Percentiles rank a stretch among this genome's conserved stretches.
Evolutionary conservation across 2,888 invertebrate species (phyloP).

Genomic region (Archaeoteleia sp.): DNA sequence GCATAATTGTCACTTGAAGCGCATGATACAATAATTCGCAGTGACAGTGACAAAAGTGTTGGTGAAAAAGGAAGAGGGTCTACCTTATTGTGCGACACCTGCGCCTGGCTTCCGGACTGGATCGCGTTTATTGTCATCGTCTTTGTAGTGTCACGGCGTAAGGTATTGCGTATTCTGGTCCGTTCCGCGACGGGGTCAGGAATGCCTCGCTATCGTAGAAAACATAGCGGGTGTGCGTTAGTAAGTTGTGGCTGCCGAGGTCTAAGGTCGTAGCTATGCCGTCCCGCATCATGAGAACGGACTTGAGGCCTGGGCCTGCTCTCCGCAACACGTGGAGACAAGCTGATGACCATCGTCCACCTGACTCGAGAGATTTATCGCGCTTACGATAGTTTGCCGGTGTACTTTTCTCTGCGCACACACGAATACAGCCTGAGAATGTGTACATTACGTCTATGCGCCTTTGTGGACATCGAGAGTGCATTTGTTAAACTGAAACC

Average conservation of each 20-base stretch:
- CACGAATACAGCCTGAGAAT: constrained; percentile 21
- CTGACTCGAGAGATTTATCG: constrained; percentile 73
- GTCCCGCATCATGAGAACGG: constrained; percentile 68
- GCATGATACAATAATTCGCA: constrained; percentile 16
- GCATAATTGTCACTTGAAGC: constrained; percentile 30
- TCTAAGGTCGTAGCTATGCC: constrained; percentile 72
- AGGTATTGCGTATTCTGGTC: constrained; percentile 66
- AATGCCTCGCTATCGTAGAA: constrained; percentile 64
- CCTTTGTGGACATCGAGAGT: constrained; percentile 9
- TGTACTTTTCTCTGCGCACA: constrained; percentile 30
- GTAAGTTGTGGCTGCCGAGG: constrained; percentile 70
- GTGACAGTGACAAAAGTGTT: constrained; percentile 16
- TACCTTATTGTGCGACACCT: constrained; percentile 33
- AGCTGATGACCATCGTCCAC: constrained; percentile 74
- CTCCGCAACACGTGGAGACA: constrained; percentile 65
- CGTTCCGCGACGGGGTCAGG: constrained; percentile 60
- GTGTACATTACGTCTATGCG: too few species aligned
- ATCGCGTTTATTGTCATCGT: constrained; percentile 37
- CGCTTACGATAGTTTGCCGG: constrained; percentile 61
- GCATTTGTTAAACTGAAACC: constrained; percentile 24
- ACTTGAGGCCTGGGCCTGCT: constrained; percentile 56
- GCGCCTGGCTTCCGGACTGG: constrained; percentile 34
- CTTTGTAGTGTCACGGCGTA: constrained; percentile 42
- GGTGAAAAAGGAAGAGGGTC: constrained; percentile 7
- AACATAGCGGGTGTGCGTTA: constrained; percentile 60